These are phyloP conservation scores for Lycorma delicatula DNA, from an alignment of 1,140 invertebrate species.

Conservation along the genomic window DNA sequence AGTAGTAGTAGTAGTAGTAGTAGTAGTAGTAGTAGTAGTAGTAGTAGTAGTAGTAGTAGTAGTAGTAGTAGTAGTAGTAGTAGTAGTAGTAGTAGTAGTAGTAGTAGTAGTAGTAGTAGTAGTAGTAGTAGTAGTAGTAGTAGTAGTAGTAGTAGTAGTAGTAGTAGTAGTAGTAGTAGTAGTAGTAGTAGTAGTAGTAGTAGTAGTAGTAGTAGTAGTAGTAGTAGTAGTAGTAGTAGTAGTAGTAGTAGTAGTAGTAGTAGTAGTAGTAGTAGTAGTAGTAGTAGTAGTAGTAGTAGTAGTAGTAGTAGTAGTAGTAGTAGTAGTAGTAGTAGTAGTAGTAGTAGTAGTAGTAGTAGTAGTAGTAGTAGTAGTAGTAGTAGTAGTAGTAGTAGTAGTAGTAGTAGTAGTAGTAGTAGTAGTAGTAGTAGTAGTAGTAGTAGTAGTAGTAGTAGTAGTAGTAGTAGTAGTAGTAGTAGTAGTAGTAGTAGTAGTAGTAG, in stretches of 20 bases:
- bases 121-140: constrained; percentile 1
- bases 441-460: not conserved
- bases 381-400: constrained; percentile 2
- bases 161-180: constrained; percentile 3
- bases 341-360: constrained; percentile 3
- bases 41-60: constrained; percentile 3
- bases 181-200: constrained; percentile 1
- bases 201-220: constrained; percentile 2
- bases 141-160: constrained; percentile 2
- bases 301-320: constrained; percentile 1
- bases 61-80: constrained; percentile 1
- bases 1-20: constrained; percentile 1
- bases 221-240: constrained; percentile 3
- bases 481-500: not conserved
- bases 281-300: constrained; percentile 3
- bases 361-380: constrained; percentile 1
- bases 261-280: constrained; percentile 2
- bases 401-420: constrained; percentile 2
- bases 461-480: not conserved
- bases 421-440: not conserved
- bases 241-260: constrained; percentile 1
- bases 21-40: constrained; percentile 2
- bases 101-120: constrained; percentile 3
- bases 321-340: constrained; percentile 2
- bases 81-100: constrained; percentile 2